A percentile compares a stretch with the other conserved stretches of the same genome.
Conservation (phyloP, 2,888 invertebrate genomes). For the Leptothorax acervorum region DNA sequence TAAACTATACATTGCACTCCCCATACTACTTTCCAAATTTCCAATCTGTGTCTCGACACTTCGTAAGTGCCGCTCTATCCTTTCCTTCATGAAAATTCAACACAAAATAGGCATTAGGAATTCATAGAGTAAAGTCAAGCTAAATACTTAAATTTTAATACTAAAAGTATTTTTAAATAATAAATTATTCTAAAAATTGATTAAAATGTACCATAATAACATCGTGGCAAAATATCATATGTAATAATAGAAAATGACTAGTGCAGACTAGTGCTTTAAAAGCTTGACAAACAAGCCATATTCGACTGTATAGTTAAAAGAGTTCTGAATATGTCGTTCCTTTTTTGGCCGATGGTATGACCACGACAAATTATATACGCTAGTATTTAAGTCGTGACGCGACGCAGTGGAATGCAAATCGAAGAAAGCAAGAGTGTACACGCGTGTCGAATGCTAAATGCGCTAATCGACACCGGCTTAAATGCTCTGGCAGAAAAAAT, state of each 20-base stretch:
- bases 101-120: neutral
- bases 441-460: slow-evolving; percentile 68
- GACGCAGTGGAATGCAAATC: slow-evolving; percentile 73
- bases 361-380: slow-evolving; percentile 55
- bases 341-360: neutral
- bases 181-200: neutral
- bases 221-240: neutral
- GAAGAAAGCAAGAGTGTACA: slow-evolving; percentile 76
- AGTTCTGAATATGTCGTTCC: neutral
- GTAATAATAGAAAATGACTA: neutral
- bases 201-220: neutral
- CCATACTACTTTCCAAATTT: neutral
- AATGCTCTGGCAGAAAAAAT: slow-evolving; percentile 21
- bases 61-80: neutral
- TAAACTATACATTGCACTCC: neutral
- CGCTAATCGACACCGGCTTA: slow-evolving; percentile 25
- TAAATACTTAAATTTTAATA: neutral
- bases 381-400: slow-evolving; percentile 67
- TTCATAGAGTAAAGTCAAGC: neutral
- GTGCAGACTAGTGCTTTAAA: neutral
- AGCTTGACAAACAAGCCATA: neutral
- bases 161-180: neutral
- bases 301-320: neutral
- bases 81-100: slow-evolving; percentile 11
- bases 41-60: neutral